Percentiles rank a stretch among this genome's conserved stretches.
These are phyloP conservation scores for Noctua janthe DNA, from an alignment of 2,888 invertebrate species.

Conservation along the genomic window DNA sequence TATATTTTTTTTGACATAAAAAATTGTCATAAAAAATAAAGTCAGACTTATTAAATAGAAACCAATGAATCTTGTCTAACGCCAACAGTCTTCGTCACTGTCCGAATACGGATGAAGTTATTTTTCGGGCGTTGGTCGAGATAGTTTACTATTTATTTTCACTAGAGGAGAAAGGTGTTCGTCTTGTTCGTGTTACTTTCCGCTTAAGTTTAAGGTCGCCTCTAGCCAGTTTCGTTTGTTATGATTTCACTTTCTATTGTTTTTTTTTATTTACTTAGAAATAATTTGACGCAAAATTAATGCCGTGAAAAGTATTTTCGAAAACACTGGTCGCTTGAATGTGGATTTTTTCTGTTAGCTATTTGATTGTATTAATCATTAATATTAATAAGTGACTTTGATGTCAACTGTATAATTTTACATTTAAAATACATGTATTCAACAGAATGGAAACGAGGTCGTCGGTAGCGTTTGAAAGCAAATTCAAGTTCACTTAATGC, in stretches of 20 bases:
- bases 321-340: not conserved
- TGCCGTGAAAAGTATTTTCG: not conserved
- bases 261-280: slow-evolving; percentile 1
- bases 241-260: slow-evolving; percentile 82
- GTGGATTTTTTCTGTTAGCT: not conserved
- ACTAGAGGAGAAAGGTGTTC: slow-evolving; percentile 75
- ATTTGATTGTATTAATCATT: not conserved
- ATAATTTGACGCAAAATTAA: not conserved
- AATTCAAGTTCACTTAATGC: slow-evolving; percentile 26
- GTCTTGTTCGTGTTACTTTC: slow-evolving; percentile 51
- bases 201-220: slow-evolving; percentile 82
- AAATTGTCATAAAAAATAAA: too few species aligned
- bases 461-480: not conserved
- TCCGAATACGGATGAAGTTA: not conserved
- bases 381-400: slow-evolving; percentile 21
- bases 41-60: not conserved
- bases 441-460: slow-evolving; percentile 7
- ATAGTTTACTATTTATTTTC: slow-evolving; percentile 42
- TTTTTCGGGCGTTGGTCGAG: slow-evolving; percentile 14
- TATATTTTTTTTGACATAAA: too few species aligned
- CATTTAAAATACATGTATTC: slow-evolving; percentile 8
- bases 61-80: slow-evolving; percentile 2
- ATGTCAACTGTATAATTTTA: not conserved
- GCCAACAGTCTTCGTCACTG: not conserved
- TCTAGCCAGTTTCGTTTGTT: slow-evolving; percentile 75